Base-by-base conservation (phyloP, 2,797 vertebrate genomes). In the Acrossocheilus fasciatus region DNA sequence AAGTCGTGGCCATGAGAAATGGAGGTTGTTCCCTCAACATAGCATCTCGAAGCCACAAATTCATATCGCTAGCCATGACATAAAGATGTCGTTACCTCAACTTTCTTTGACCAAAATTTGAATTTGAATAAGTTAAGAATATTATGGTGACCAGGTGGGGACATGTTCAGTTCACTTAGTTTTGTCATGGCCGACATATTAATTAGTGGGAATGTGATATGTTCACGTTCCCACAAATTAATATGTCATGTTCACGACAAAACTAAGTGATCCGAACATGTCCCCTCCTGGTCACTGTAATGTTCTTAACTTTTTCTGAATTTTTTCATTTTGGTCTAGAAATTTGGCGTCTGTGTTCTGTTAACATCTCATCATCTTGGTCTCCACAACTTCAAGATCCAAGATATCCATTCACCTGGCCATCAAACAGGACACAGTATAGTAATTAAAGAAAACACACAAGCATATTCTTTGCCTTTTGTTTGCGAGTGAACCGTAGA, bases 371-470 rank as follows among this genome's bases (percentile, higher is more conserved):
- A 39, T 43, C 39, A 64, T 64, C 8, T 64, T 10, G 2, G 5
- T 79, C 4, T 79, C n/a, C 39, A 79, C n/a, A 7, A 15, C 0
- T 3, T 57, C 78, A 66, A 23, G 17, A 81, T 81, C 26, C 64
- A 34, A 66, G 43, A 81, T 23, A 81, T 34, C 26, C 6, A 50
- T 78, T 78, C 36, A 78, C n/a, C 70, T 3, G n/a, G 39, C 66
- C 83, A 50, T 87, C 86, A 74, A 73, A 18, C 30, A 8, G 14
- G 54, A 73, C 57, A 81, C 76, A 59, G 43, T 54, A 64, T 20
- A 23, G 15, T 82, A 59, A 87, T 86, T 70, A 87, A 84, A 79
- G 84, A 84, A 50, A 66, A 62, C 23, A 6, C 68, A 54, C 52
- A 69, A 84, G 77, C 18, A 47, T n/a, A 43, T 18, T 83, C 34